Evolutionary conservation across 2,797 vertebrate genomes (phyloP), one percentile per base, ranked within the genome.

Genomic region (Acipenser ruthenus): DNA sequence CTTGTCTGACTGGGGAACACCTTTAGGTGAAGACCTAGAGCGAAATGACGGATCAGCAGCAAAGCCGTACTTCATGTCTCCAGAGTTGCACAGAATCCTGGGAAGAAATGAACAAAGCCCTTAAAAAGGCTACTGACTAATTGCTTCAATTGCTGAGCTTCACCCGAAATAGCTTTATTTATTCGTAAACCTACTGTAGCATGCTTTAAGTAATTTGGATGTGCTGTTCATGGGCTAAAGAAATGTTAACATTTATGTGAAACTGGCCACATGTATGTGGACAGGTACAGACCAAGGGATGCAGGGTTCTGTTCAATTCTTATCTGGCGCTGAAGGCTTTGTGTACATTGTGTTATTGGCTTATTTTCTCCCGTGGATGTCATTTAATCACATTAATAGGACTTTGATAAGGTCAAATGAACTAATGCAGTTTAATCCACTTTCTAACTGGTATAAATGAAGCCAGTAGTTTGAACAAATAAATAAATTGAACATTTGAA

Each of bases 21-120:
- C 73, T 67, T 76, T 87, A 99, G 96, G 95, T 82, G 96, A 98
- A 93, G 96, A 99, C 84, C 83, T 99, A 76, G 95, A 99, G 86
- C 92, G 94, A 82, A 97, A 98, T 60, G 93, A 97, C 6, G 96
- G 95, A 74, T 94, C 95, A 68, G 83, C 92, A 72, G 89, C 90
- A 83, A 95, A 91, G 79, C 96, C 96, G 52, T 99, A 96, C 90
- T 95, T 90, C 89, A 93, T 97, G 90, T 93, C 94, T 75, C 93
- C 93, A 18, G 88, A 90, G 71, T 88, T 99, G 73, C 95, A 96
- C 75, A 87, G 90, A 78, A 94, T 97, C 82, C 88, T 99, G 70
- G 90, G 89, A 74, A 94, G 88, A 87, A 91, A 88, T 75, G 92
- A 93, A 56, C 87, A 91, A 71, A 85, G 84, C 68, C 78, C 86